These are phyloP conservation scores for Protophormia terraenovae DNA, from an alignment of 2,888 invertebrate species.

Conservation along the genomic window DNA sequence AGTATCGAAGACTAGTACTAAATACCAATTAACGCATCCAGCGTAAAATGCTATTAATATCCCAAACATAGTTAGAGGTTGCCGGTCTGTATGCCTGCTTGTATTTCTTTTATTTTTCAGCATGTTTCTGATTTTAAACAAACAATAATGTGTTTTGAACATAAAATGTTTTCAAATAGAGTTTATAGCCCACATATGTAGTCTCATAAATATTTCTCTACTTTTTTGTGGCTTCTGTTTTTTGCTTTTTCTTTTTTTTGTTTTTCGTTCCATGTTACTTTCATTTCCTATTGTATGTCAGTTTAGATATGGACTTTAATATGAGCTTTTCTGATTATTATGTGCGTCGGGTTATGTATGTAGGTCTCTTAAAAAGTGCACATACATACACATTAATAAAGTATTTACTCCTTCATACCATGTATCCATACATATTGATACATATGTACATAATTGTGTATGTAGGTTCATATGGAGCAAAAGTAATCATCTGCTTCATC, in stretches of 20 bases:
- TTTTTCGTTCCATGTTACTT: neutral
- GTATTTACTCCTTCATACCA: neutral
- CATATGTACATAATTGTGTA: too few species aligned
- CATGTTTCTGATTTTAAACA: conserved; percentile 23
- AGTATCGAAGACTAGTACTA: conserved; percentile 11
- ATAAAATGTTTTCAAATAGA: conserved; percentile 16
- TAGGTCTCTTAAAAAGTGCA: neutral
- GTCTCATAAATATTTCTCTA: conserved; percentile 16
- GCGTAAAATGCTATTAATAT: conserved; percentile 63
- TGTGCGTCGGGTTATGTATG: neutral
- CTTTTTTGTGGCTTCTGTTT: neutral
- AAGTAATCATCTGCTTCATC: conserved; percentile 66
- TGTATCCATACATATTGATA: too few species aligned
- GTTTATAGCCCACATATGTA: conserved; percentile 29
- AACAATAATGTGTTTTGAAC: neutral
- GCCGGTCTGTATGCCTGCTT: neutral
- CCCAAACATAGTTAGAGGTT: conserved; percentile 40
- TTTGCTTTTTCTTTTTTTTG: too few species aligned
- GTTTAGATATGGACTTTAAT: neutral
- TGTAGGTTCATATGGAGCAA: conserved; percentile 22
- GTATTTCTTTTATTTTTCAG: neutral
- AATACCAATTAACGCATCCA: conserved; percentile 59
- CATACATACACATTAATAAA: neutral
- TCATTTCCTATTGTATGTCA: neutral
- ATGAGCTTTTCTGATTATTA: neutral